Evolutionary conservation across 1,140 invertebrate species (phyloP), one percentile per base, ranked within the genome.

Genomic region (Rhagoletis zephyria): DNA sequence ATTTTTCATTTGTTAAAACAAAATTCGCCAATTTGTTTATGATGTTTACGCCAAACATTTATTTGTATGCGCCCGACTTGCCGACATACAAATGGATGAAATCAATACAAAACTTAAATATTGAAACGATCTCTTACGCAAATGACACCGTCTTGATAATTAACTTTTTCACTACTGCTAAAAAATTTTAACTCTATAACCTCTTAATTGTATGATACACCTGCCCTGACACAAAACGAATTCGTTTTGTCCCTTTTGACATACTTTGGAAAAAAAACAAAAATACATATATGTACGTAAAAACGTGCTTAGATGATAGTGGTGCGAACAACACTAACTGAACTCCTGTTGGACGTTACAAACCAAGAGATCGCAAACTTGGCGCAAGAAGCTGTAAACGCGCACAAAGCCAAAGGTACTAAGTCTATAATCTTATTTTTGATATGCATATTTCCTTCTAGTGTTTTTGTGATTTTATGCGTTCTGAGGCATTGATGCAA

Each of bases 281-380:
- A 67, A 60, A 30, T 30, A 30, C 30, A 30, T 30, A 30, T 30
- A 30, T 30, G 30, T 30, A 30, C 30, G 30, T 30, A 1, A 30
- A 85, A 87, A 64, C 10, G 45, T 61, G n/a, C 56, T 87, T 91
- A 98, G 97, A 98, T 98, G 96, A 93, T 97, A 91, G 96, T 95
- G 93, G 97, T 99, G 40, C 95, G 97, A 89, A 94, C 96, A 87
- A 96, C 96, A 88, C 94, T 99, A 92, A 99, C 98, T 65, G 97
- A 98, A 94, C 96, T 99, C 90, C 95, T 99, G 85, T 94, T 99
- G 87, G 97, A 98, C 91, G 98, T 98, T 89, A 99, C 98, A 14
- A 97, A 96, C 91, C 95, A 96, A 93, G 97, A 98, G 95, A 98
- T 99, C 91, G 93, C 95, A 89, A 94, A 94, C 89, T 95, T 98